phyloP scores from a whole-genome alignment of 2,888 invertebrate species.

The Malacosoma neustria region DNA sequence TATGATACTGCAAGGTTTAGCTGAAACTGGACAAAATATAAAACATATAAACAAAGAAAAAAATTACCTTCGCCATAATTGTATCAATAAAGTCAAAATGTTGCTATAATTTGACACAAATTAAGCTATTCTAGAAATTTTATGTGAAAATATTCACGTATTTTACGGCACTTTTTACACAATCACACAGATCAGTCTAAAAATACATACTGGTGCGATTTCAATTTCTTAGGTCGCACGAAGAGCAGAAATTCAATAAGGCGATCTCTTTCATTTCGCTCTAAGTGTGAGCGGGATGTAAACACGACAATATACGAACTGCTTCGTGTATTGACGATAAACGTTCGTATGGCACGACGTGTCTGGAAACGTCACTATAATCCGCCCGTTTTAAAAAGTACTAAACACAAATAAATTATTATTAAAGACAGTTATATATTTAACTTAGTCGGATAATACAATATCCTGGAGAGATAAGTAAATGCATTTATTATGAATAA shows the following conservation, averaged over 20 bases:
- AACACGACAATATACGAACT: conserved; percentile 18
- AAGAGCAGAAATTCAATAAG: conserved; percentile 55
- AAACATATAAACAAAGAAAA: conserved; percentile 7
- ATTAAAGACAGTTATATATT: not conserved
- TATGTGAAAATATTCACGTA: conserved; percentile 45
- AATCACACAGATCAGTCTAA: conserved; percentile 38
- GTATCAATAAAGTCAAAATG: conserved; percentile 15
- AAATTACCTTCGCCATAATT: conserved; percentile 61
- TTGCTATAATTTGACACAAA: conserved; percentile 11
- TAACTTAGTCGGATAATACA: not conserved
- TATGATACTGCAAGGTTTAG: conserved; percentile 8
- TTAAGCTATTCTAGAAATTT: conserved; percentile 31
- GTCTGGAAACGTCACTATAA: conserved; percentile 13
- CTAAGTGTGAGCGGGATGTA: conserved; percentile 29
- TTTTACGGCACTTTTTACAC: conserved; percentile 18
- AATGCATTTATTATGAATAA: not conserved
- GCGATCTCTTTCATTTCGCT: conserved; percentile 23
- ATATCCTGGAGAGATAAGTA: not conserved
- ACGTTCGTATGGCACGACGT: conserved; percentile 19
- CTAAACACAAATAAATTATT: not conserved
- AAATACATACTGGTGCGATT: conserved; percentile 51
- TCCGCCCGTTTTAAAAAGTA: not conserved
- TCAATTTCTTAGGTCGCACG: not conserved
- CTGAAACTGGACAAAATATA: conserved; percentile 1
- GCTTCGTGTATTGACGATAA: conserved; percentile 24